Conservation (phyloP, 1,140 invertebrate species). For the Ceratina australensis region DNA sequence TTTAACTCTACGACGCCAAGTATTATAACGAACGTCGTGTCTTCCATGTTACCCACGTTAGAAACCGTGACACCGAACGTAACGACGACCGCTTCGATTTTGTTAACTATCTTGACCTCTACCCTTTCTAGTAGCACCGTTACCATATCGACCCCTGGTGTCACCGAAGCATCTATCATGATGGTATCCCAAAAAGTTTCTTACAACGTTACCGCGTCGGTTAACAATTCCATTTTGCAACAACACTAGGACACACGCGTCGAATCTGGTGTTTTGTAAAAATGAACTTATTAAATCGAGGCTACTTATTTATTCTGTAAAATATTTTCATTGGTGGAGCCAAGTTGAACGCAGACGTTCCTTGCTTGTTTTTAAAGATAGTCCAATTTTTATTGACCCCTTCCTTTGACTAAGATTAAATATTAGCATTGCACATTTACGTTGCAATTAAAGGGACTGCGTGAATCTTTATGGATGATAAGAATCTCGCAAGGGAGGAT, state of each 20-base stretch:
- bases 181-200: slow-evolving; percentile 66
- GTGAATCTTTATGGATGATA: no score
- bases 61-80: slow-evolving; percentile 64
- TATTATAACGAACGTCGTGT: slow-evolving; percentile 55
- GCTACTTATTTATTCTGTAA: neutral
- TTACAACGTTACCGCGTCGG: slow-evolving; percentile 67
- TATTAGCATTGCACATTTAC: no score
- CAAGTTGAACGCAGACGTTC: slow-evolving; percentile 42
- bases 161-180: slow-evolving; percentile 59
- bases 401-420: no score
- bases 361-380: neutral
- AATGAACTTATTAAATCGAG: neutral
- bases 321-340: neutral
- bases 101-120: slow-evolving; percentile 59
- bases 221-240: slow-evolving; percentile 68
- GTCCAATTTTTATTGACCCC: no score
- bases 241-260: slow-evolving; percentile 63
- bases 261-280: slow-evolving; percentile 50
- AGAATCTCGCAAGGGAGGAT: no score
- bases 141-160: slow-evolving; percentile 35
- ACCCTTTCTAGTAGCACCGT: slow-evolving; percentile 63
- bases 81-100: slow-evolving; percentile 58
- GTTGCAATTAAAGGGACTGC: no score
- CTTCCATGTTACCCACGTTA: slow-evolving; percentile 60
- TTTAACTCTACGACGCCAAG: slow-evolving; percentile 56